Percentiles rank a stretch among this genome's conserved stretches.
Conservation (phyloP, 2,113 vertebrate species). For the Nycticebus coucang region DNA sequence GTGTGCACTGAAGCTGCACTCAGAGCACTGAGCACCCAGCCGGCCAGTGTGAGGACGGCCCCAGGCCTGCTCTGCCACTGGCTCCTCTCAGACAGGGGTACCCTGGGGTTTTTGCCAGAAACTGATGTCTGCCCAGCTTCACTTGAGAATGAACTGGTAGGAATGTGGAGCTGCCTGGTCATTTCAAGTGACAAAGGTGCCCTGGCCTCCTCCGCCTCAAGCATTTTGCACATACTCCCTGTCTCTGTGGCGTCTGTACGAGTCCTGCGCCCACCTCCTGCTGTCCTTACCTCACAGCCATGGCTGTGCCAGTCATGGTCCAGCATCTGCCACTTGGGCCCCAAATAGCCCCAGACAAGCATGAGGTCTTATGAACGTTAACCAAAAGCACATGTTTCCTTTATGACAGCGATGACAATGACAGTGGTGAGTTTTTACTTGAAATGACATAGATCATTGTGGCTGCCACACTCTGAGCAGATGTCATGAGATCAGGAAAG, state of each 20-base stretch:
- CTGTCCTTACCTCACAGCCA: accelerated
- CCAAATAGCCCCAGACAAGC: neutral
- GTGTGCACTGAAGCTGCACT: accelerated
- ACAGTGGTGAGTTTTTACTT: neutral
- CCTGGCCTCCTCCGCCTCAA: accelerated
- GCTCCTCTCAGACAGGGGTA: neutral
- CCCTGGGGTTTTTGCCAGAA: neutral
- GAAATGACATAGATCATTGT: neutral
- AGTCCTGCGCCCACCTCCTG: neutral
- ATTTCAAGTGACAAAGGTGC: too few species aligned
- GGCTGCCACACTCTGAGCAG: neutral
- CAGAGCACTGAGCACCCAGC: neutral
- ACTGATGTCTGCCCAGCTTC: accelerated
- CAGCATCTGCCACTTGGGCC: too few species aligned
- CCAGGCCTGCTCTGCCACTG: neutral
- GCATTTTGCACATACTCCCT: neutral
- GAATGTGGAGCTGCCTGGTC: neutral
- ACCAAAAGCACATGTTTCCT: neutral
- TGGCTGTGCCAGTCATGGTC: neutral
- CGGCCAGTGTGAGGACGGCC: accelerated
- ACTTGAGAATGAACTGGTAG: neutral
- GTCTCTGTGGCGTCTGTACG: too few species aligned
- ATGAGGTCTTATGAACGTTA: neutral
- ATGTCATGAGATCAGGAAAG: too few species aligned
- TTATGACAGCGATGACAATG: accelerated